Conservation (phyloP, 2,888 invertebrate species). For the Deilephila porcellus region DNA sequence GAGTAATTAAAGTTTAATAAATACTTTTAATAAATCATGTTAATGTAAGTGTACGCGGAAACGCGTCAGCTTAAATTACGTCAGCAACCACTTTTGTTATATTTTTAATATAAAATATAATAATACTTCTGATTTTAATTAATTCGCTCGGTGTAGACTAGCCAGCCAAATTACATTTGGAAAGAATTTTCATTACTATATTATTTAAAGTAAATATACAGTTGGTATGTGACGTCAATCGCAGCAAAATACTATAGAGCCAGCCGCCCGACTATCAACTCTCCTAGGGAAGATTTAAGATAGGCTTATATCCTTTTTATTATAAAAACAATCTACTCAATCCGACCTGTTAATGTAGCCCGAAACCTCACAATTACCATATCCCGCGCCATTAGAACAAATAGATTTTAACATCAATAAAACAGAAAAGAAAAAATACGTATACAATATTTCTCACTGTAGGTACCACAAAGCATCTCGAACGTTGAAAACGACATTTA, state of each 20-base stretch:
- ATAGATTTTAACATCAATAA: neutral
- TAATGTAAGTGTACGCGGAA: conserved; percentile 3
- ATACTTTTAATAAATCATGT: conserved; percentile 6
- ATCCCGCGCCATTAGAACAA: neutral
- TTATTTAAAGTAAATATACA: neutral
- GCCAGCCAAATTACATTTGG: neutral
- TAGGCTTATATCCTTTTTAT: too few species aligned
- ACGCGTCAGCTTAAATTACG: neutral
- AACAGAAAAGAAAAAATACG: neutral
- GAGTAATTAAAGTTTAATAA: neutral
- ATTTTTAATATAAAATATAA: neutral
- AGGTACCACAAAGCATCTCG: neutral
- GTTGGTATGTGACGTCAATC: too few species aligned
- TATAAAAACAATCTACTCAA: too few species aligned
- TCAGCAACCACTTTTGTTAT: neutral
- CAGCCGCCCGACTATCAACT: too few species aligned
- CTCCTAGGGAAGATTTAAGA: too few species aligned
- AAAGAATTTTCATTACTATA: neutral
- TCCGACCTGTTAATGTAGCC: too few species aligned
- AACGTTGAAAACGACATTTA: conserved; percentile 1
- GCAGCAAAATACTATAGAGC: too few species aligned
- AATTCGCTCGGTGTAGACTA: neutral
- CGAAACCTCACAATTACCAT: too few species aligned
- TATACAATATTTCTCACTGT: neutral
- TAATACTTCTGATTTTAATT: conserved; percentile 2